Base-by-base conservation (phyloP, 2,797 vertebrate genomes). In the Prionace glauca region DNA sequence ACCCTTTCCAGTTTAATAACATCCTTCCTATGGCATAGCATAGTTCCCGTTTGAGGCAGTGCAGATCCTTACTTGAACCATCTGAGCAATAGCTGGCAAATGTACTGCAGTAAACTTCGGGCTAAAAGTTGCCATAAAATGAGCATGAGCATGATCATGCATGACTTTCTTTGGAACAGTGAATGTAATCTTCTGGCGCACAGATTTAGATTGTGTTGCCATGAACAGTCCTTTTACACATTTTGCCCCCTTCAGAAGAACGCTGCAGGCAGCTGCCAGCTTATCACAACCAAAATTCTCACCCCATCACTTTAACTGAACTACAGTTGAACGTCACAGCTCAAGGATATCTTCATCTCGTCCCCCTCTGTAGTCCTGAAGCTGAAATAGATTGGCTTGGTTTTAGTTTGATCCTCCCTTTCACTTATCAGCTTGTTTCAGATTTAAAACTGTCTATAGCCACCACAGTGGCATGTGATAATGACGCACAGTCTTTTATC, bases 221-320 rank as follows among this genome's bases (percentile, higher is more conserved):
- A 41, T 41, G 41, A 41, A 41, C 86, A 56, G 26, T 90, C 26
- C 56, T 62, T 41, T 62, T 26, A 8, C 22, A 71, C 29, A 0
- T 56, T 29, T 91, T 69, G 45, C 22, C 24, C 41, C 22, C 36
- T 29, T 12, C 10, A n/a, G n/a, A n/a, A 32, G 1, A 16, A 45
- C 71, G 41, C 16, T 14, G 14, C 22, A 36, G 12, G 11, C 36
- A 72, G 96, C 96, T 91, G 95, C 0, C 0, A 79, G 96, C 96
- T 97, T 96, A n/a, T 95, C 96, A 96, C 96, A 97, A 96, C 96
- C 96, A 95, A 96, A 88, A 97, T 96, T 95, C 96, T 86, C 96
- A 96, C 96, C 96, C 86, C 96, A 94, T 96, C 96, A 96, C 95
- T 97, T 95, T 65, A 72, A 22, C 71, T 74, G 50, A 72, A 72